These are phyloP conservation scores for Gasteruption jaculator DNA, from an alignment of 2,888 invertebrate species.

Conservation along the genomic window DNA sequence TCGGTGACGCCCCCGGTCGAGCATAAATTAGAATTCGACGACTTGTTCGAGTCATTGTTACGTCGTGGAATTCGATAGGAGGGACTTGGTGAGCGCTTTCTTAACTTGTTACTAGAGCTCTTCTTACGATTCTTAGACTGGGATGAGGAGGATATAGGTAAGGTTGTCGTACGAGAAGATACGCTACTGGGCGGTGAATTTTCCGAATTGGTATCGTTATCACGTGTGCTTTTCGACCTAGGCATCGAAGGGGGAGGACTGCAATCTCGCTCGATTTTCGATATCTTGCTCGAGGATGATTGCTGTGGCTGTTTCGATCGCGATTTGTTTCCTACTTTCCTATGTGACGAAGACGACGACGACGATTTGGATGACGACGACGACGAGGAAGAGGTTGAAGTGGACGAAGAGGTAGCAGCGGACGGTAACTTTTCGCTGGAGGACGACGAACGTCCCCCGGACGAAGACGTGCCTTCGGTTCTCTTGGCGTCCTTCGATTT, in stretches of 20 bases:
- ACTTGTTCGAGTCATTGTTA: constrained; percentile 34
- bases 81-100: constrained; percentile 44
- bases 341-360: constrained; percentile 44
- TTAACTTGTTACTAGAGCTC: constrained; percentile 33
- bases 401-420: too few relatives aligned
- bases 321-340: constrained; percentile 47
- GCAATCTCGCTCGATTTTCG: constrained; percentile 39
- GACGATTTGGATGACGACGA: constrained; percentile 46
- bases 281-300: constrained; percentile 37
- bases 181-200: constrained; percentile 26
- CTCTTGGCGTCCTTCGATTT: constrained; percentile 38
- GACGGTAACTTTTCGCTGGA: too few relatives aligned
- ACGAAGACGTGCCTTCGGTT: too few relatives aligned
- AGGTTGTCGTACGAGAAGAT: constrained; percentile 33
- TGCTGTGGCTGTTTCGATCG: constrained; percentile 40
- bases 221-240: constrained; percentile 44
- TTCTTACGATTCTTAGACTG: constrained; percentile 47
- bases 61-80: constrained; percentile 47
- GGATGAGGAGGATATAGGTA: constrained; percentile 51
- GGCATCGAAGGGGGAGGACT: too few relatives aligned
- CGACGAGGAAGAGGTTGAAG: constrained; percentile 37
- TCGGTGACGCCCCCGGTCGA: constrained; percentile 42
- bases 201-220: constrained; percentile 38
- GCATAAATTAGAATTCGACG: constrained; percentile 33
- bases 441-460: constrained; percentile 28